Conservation (phyloP, 2,888 invertebrate species). For the Hirtodrosophila duncani region DNA sequence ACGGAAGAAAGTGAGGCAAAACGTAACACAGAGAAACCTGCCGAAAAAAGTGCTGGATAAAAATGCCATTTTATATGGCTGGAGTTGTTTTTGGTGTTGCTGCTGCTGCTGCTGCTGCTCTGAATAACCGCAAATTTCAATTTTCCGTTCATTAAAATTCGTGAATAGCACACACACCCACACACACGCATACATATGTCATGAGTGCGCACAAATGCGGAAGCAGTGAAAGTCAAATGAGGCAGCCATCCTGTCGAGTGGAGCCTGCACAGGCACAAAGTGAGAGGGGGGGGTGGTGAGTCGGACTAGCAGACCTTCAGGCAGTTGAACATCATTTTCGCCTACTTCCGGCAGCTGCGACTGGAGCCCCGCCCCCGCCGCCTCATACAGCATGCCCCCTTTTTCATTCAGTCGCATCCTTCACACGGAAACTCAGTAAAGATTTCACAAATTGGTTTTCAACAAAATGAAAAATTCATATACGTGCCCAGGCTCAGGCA, state of each 20-base stretch:
- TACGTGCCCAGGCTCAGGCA: constrained; percentile 24
- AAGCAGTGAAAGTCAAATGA: constrained; percentile 50
- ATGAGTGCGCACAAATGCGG: constrained; percentile 38
- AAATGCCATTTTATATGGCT: neutral
- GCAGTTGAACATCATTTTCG: constrained; percentile 46
- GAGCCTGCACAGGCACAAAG: neutral
- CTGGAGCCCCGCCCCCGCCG: neutral
- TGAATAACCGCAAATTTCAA: constrained; percentile 60
- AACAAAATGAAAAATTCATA: constrained; percentile 71
- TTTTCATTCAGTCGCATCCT: constrained; percentile 31
- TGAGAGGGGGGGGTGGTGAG: neutral
- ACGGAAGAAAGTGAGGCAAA: too few relatives aligned
- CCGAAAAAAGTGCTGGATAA: too few relatives aligned
- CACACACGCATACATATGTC: constrained; percentile 4
- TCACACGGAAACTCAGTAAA: constrained; percentile 51
- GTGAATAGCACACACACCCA: constrained; percentile 48
- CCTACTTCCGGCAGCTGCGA: constrained; percentile 43
- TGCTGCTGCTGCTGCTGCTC: constrained; percentile 17
- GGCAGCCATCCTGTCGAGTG: constrained; percentile 23
- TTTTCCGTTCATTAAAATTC: constrained; percentile 65
- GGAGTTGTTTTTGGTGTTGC: neutral
- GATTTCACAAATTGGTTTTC: constrained; percentile 70
- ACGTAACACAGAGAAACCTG: too few relatives aligned
- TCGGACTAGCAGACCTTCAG: constrained; percentile 22
- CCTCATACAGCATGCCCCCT: neutral